A percentile compares a stretch with the other conserved stretches of the same genome.
Evolutionary conservation across 2,888 invertebrate genomes (phyloP).

Genomic region (Pinctada fucata): DNA sequence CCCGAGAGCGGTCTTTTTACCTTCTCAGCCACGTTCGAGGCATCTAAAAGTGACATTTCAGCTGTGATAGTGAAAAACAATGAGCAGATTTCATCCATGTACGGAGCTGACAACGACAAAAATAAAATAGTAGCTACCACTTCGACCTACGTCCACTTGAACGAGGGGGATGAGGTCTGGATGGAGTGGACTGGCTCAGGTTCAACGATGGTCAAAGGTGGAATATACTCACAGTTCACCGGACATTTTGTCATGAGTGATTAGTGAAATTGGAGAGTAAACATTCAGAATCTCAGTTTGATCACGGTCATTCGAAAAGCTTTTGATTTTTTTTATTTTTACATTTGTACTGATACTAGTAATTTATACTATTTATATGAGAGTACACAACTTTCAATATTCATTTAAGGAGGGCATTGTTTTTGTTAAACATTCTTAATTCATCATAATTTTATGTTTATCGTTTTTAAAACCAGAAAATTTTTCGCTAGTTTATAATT

Average conservation of each 20-base stretch:
- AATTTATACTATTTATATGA: too few relatives aligned
- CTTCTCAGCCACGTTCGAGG: not conserved
- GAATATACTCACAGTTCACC: constrained; percentile 11
- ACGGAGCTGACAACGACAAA: not conserved
- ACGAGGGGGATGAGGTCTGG: constrained; percentile 18
- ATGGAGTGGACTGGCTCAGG: constrained; percentile 8
- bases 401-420: too few relatives aligned
- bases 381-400: too few relatives aligned
- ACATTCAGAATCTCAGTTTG: too few relatives aligned
- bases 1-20: constrained; percentile 10
- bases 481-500: too few relatives aligned
- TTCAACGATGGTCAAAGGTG: not conserved
- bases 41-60: not conserved
- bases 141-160: not conserved
- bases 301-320: too few relatives aligned
- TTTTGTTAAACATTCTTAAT: too few relatives aligned
- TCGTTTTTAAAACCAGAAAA: too few relatives aligned
- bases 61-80: constrained; percentile 12
- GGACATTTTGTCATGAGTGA: constrained; percentile 2
- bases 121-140: not conserved
- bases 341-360: too few relatives aligned
- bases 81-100: constrained; percentile 2
- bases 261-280: not conserved
- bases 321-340: too few relatives aligned
- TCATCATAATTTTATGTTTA: too few relatives aligned